Evolutionary conservation across 2,888 invertebrate genomes (phyloP), one percentile per base, ranked within the genome.

Genomic region (Germaria angustata): DNA sequence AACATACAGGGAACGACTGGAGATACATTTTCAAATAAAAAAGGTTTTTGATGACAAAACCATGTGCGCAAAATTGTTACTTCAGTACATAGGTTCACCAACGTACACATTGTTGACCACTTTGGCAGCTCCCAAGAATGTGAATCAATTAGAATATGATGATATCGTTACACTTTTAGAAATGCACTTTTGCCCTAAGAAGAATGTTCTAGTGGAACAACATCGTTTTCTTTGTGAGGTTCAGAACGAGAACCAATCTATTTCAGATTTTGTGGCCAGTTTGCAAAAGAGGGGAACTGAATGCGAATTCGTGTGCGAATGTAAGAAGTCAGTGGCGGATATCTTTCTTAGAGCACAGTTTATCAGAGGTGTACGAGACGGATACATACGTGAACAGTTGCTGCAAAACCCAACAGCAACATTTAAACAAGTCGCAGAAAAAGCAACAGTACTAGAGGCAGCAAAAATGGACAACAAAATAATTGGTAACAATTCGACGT

Each of bases 261-360:
- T 44, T 17, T 1, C 44, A n/a, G 39, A 63, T 15, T 81, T 69
- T 39, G 71, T 71, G 2, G 65, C 76, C 1, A 15, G 24, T 0
- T 55, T 76, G 32, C 59, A 76, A 41, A 51, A 71, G 11, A 20
- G 39, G 32, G 24, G 28, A 5, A 28, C 4, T 28, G 28, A 28
- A 6, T 28, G 28, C 28, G 28, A 3, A 28, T 28, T 28, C 65
- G 41, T 24, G 8, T 79, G 79, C n/a, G 75, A 28, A 9, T 83
- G 80, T 41, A 34, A 20, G n/a, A 69, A 72, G 39, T 77, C 84
- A 2, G 63, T 84, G 11, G 6, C 73, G n/a, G 36, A 84, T 8
- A 63, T 80, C 28, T 80, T 80, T 36, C 46, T 77, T 9, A 55
- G 84, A 3, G 24, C 83, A 0, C 83, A 84, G 41, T 57, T 84